These are phyloP conservation scores for Hydractinia echinata DNA, from an alignment of 30 jellyfish, hydroid and myxozoan species.

Conservation along the genomic window DNA sequence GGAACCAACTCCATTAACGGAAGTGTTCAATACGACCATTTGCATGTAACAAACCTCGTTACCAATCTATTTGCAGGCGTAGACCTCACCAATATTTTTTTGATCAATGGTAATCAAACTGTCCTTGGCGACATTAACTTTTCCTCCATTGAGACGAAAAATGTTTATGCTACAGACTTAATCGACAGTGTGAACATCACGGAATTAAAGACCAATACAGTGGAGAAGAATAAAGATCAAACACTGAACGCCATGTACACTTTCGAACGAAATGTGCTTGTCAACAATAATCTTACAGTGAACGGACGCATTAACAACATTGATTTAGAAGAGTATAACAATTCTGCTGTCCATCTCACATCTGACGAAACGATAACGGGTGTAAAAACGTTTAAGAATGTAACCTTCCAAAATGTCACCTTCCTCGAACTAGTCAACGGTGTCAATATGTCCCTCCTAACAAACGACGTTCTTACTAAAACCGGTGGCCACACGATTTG, in stretches of 20 bases:
- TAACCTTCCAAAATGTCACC: slow-evolving; percentile 20
- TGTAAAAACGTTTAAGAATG: slow-evolving; percentile 39
- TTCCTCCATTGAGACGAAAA: slow-evolving; percentile 14
- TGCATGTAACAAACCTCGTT: slow-evolving; percentile 4
- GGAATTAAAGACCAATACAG: slow-evolving; percentile 25
- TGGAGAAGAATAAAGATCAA: slow-evolving; percentile 59
- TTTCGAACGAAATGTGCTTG: slow-evolving; percentile 29
- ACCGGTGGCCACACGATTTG: slow-evolving; percentile 48
- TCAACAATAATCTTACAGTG: slow-evolving; percentile 41
- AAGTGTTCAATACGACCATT: slow-evolving; percentile 30
- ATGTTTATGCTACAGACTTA: slow-evolving; percentile 29
- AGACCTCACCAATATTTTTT: slow-evolving; percentile 35
- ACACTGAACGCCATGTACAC: slow-evolving; percentile 40
- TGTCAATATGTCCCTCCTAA: slow-evolving; percentile 47
- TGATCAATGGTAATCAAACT: slow-evolving; percentile 51
- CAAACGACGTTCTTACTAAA: slow-evolving; percentile 40
- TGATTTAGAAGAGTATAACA: slow-evolving; percentile 40
- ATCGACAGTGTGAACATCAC: slow-evolving; percentile 57
- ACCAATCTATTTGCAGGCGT: slow-evolving; percentile 49
- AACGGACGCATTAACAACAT: slow-evolving; percentile 58
- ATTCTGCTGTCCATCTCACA: slow-evolving; percentile 45
- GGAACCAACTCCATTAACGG: slow-evolving; percentile 45
- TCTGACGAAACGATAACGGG: slow-evolving; percentile 43
- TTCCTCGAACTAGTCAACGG: slow-evolving; percentile 34
- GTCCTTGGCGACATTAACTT: slow-evolving; percentile 41